These are phyloP conservation scores for Parauchenoglanis punctatus DNA, from an alignment of 2,797 vertebrate species.

Conservation along the genomic window DNA sequence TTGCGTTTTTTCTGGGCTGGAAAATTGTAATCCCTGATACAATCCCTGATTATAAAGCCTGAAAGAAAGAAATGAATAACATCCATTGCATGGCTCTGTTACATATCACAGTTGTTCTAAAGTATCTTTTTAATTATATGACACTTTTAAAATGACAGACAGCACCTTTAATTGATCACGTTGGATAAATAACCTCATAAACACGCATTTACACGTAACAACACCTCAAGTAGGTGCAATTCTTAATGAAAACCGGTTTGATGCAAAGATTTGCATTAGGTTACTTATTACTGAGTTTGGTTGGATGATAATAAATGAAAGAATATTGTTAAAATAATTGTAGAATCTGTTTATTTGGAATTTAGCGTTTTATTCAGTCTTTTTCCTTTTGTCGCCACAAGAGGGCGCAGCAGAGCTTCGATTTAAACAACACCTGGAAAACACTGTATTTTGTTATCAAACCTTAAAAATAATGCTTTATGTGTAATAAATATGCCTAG, in stretches of 20 bases:
- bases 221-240: neutral
- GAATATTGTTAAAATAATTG: neutral
- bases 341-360: neutral
- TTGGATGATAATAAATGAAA: neutral
- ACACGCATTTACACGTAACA: neutral
- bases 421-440: neutral
- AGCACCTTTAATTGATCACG: neutral
- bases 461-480: neutral
- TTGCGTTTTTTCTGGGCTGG: neutral
- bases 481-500: neutral
- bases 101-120: neutral
- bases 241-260: neutral
- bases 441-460: neutral
- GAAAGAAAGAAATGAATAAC: neutral
- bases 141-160: too few species aligned
- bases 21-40: neutral
- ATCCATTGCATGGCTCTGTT: neutral
- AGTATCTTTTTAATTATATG: neutral
- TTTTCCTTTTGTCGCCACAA: neutral
- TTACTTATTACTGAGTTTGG: neutral
- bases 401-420: neutral
- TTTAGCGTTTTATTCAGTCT: neutral
- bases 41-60: too few species aligned
- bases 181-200: neutral
- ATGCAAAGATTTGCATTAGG: neutral